Evolutionary conservation across 1,140 invertebrate species (phyloP), one percentile per base, ranked within the genome.

Genomic region (Rhynchophorus ferrugineus): DNA sequence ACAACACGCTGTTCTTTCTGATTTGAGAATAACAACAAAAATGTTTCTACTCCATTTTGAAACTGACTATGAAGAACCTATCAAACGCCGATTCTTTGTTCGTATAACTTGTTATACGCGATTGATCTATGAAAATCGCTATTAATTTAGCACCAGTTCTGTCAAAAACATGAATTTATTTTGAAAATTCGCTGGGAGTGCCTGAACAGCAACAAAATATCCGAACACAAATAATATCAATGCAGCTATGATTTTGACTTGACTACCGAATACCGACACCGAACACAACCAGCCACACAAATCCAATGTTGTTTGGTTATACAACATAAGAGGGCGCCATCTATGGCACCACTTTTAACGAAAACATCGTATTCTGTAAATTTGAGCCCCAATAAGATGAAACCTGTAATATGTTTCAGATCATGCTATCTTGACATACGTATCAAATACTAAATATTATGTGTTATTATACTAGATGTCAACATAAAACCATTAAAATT

Each of bases 41-140:
- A 57, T 58, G 47, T 48, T 53, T 56, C 59, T 59, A 59, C 59
- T 63, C 59, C 61, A 63, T 63, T 63, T 61, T 63, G 57, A 56
- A 53, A 54, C 20, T 44, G 48, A 54, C 46, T 43, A 47, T 42
- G 37, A 59, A 59, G 54, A 53, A 59, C 37, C 20, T 35, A 48
- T 46, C 18, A 44, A 59, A 42, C 54, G 45, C 43, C n/a, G 20
- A 49, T 58, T 59, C 57, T 59, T 59, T 59, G 57, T 59, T 44
- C 54, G 19, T 49, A 33, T 43, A 45, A 54, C 24, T 47, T 13
- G 24, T 43, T 44, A 46, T 46, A 36, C 20, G 36, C n/a, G 49
- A 56, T 39, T 59, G 8, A 41, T 53, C 42, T 49, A 57, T 56
- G 21, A 44, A 45, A 41, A 41, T 43, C 36, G 39, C 42, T 36